Evolutionary conservation across 2,797 vertebrate species (phyloP), one percentile per base, ranked within the genome.

Genomic region (Gambusia yucatana): DNA sequence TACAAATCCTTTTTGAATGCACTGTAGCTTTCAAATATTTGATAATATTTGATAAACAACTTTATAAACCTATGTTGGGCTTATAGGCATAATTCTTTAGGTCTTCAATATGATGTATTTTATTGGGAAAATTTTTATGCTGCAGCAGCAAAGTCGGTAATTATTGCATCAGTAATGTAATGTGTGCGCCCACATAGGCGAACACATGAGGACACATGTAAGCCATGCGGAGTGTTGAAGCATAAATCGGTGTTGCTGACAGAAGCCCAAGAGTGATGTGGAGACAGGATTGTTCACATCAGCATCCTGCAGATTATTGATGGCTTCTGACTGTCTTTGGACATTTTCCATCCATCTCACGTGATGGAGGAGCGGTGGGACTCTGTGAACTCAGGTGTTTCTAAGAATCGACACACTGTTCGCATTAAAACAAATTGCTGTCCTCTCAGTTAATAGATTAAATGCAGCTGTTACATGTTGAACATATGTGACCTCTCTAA

Each of bases 271-370:
- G 84, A 91, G 76, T 71, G 79, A 89, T 85, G 87, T 80, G 77
- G 63, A 73, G 80, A 88, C 75, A 83, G 86, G 85, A 86, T 79
- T 82, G 84, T 87, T 89, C 88, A 83, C 83, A 89, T 92, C 90
- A 88, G 90, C 87, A 82, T 74, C 73, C 81, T 86, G 86, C 89
- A 71, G 83, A 91, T 92, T 90, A 93, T 91, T 93, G 88, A 93
- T 93, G 88, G 86, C 78, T 80, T 85, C 67, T 5, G 79, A 83
- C 84, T 17, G 72, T 52, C 79, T 65, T 72, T n/a, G 78, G 88
- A 86, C 85, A 78, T 81, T 76, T 83, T 78, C 71, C 72, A 87
- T 90, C 82, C 76, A 73, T 90, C 85, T 85, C 55, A 6, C 13
- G 25, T 83, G 86, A 90, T 78, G 75, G 79, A 86, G 52, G 59